Percentiles rank a stretch among this genome's conserved stretches.
phyloP scores from a whole-genome alignment of 2,113 vertebrate species.

The Ailuropoda melanoleuca region DNA sequence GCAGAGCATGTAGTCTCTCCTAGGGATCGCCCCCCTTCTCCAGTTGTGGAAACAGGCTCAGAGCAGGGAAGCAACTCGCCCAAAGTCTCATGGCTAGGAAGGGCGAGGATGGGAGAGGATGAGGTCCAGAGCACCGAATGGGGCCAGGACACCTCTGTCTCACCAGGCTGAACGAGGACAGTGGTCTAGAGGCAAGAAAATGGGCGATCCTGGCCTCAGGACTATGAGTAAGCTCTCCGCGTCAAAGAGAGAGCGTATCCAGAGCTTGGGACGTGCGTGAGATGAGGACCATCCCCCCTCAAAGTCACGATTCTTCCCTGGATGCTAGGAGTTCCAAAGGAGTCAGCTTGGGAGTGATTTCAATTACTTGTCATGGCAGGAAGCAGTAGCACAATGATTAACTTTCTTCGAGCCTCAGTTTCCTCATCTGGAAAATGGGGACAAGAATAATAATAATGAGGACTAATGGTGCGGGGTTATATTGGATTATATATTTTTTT shows the following conservation, averaged over 20 bases:
- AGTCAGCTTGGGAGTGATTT: neutral
- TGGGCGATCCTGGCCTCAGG: neutral
- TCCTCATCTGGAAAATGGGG: neutral
- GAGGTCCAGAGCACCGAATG: neutral
- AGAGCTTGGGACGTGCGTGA: neutral
- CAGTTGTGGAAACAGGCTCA: neutral
- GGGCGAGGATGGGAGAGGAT: neutral
- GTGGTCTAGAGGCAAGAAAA: neutral
- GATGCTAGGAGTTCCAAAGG: neutral
- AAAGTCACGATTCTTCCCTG: neutral
- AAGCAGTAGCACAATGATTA: accelerated
- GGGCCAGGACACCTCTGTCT: too few species aligned
- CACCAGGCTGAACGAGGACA: too few species aligned
- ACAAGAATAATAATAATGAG: neutral
- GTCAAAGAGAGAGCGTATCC: neutral
- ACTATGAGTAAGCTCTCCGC: neutral
- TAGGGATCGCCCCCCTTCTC: neutral
- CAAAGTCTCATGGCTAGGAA: neutral
- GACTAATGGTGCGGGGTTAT: neutral
- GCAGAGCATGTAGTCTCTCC: neutral
- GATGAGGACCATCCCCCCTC: neutral
- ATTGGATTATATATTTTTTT: neutral
- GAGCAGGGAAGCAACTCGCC: neutral
- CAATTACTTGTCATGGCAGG: too few species aligned
- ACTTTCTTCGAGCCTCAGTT: neutral